These are phyloP conservation scores for Hypotaenidia philippensis DNA, from an alignment of 2,797 vertebrate genomes.

Conservation along the genomic window DNA sequence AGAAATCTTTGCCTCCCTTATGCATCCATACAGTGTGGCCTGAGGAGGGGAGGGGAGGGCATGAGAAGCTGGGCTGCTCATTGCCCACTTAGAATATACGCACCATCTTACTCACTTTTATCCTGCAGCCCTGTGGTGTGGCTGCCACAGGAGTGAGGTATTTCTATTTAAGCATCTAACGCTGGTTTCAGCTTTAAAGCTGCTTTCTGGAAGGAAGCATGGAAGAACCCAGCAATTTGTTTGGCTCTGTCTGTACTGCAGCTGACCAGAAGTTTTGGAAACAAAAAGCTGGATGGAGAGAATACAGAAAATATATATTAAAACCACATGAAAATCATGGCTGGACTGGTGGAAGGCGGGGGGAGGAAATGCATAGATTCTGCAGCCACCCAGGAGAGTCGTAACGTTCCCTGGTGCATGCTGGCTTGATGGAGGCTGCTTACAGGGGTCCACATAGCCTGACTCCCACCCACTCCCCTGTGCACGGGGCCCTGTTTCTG, in stretches of 20 bases:
- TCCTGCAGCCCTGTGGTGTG: neutral
- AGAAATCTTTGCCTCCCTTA: neutral
- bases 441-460: rapidly evolving
- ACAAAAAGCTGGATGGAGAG: constrained; percentile 36
- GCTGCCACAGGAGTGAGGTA: neutral
- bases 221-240: constrained; percentile 62
- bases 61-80: neutral
- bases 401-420: neutral
- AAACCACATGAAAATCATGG: constrained; percentile 32
- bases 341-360: neutral
- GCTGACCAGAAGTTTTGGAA: constrained; percentile 58
- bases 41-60: neutral
- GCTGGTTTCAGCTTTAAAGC: neutral
- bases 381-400: neutral
- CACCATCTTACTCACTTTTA: neutral
- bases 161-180: neutral
- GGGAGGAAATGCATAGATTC: neutral
- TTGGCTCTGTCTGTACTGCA: constrained; percentile 38
- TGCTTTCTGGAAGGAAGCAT: constrained; percentile 49
- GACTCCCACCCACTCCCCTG: neutral
- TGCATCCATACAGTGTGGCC: neutral
- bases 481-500: neutral
- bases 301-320: constrained; percentile 51
- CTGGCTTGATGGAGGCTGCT: neutral
- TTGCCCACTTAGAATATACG: neutral